phyloP scores from a whole-genome alignment of 2,888 invertebrate species.

The Gerris lacustris region DNA sequence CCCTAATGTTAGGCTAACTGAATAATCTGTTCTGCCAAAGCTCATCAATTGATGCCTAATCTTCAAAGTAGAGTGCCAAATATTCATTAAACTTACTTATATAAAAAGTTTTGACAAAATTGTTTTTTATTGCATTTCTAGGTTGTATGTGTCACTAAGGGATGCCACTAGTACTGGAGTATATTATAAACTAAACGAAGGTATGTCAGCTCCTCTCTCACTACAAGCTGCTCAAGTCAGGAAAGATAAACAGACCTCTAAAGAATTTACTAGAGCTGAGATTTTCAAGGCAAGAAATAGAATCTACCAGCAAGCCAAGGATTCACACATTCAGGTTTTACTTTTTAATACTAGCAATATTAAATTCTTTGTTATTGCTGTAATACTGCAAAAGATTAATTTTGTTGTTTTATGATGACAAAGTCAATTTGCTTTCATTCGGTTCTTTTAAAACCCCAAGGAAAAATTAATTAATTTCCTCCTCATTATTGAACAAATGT shows the following conservation, averaged over 20 bases:
- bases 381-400: no score
- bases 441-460: no score
- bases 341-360: no score
- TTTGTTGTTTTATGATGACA: no score
- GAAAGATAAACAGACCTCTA: constrained; percentile 9
- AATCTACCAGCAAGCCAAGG: background rate
- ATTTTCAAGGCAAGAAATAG: background rate
- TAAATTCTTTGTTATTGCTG: no score
- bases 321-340: background rate
- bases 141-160: constrained; percentile 13
- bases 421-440: no score
- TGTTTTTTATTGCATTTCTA: background rate
- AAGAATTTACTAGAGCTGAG: constrained; percentile 13
- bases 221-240: constrained; percentile 10
- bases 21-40: background rate
- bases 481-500: no score
- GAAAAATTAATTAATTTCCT: no score
- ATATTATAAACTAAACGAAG: constrained; percentile 13
- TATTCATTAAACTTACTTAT: no score
- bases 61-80: background rate
- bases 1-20: no score
- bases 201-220: constrained; percentile 13
- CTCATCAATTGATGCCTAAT: background rate
- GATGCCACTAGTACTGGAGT: constrained; percentile 12
- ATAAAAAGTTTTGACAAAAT: no score